These are phyloP conservation scores for Gadopsis marmoratus DNA, from an alignment of 2,797 vertebrate species.

Conservation along the genomic window DNA sequence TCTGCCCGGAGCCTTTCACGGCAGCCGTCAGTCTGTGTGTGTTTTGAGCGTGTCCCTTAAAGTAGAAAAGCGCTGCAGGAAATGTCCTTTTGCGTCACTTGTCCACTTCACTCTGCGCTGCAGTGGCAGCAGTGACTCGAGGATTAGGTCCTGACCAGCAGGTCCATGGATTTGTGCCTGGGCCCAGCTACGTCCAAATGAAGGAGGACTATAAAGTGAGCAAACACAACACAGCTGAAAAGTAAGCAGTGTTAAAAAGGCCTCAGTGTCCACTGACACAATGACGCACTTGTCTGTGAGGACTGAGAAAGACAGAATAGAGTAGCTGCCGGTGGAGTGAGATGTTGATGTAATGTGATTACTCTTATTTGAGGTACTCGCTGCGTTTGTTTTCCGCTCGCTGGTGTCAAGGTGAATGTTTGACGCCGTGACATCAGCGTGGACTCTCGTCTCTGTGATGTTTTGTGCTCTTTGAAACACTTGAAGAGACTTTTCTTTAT, in stretches of 20 bases:
- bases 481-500: background rate
- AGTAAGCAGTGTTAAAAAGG: slow-evolving; percentile 71
- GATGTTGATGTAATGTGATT: slow-evolving; percentile 41
- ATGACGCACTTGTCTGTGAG: slow-evolving; percentile 67
- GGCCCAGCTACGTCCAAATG: background rate
- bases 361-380: slow-evolving; percentile 11
- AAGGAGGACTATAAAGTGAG: slow-evolving; percentile 48
- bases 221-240: slow-evolving; percentile 65
- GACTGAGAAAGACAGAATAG: slow-evolving; percentile 53
- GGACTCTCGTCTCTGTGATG: background rate
- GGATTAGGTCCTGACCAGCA: slow-evolving; percentile 27
- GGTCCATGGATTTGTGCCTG: slow-evolving; percentile 12
- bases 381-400: background rate
- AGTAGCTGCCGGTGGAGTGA: slow-evolving; percentile 52
- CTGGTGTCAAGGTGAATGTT: slow-evolving; percentile 9
- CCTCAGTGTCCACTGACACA: slow-evolving; percentile 65
- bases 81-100: background rate
- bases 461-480: background rate
- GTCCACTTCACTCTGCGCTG: background rate
- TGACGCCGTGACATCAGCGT: background rate
- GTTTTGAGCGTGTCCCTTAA: background rate
- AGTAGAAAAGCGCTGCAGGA: background rate
- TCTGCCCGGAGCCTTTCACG: background rate
- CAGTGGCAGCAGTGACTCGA: slow-evolving; percentile 3
- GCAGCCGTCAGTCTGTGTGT: background rate